These are phyloP conservation scores for Stenodema calcarata DNA, from an alignment of 2,888 invertebrate genomes.

Conservation along the genomic window DNA sequence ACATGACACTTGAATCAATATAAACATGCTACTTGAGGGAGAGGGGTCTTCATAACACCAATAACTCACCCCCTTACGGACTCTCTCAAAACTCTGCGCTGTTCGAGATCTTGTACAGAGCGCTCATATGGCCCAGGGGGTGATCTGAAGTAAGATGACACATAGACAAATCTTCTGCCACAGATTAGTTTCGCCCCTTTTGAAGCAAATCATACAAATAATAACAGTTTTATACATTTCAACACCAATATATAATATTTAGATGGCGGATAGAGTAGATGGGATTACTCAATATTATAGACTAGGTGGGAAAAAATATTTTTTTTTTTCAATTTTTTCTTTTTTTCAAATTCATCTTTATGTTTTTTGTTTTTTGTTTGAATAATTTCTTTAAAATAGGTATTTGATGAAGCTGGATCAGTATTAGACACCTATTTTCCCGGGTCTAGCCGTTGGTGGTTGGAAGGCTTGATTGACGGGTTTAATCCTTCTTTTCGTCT, in stretches of 20 bases:
- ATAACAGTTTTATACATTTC: not conserved
- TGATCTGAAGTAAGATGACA: not conserved
- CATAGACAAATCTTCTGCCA: not conserved
- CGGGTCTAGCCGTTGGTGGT: not conserved
- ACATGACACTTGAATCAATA: not conserved
- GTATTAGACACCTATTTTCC: not conserved
- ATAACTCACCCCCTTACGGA: not conserved
- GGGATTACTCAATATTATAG: not conserved
- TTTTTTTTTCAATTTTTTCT: not conserved
- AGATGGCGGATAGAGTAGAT: not conserved
- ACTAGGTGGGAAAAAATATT: not conserved
- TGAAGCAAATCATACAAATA: not conserved
- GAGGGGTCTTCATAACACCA: not conserved
- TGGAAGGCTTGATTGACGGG: not conserved
- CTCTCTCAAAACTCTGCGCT: not conserved
- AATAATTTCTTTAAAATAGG: not conserved
- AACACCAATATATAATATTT: not conserved
- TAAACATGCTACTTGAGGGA: not conserved
- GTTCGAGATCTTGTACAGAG: not conserved
- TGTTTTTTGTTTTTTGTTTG: too few relatives aligned
- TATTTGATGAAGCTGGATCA: not conserved
- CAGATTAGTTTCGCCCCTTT: not conserved
- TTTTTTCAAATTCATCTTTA: too few relatives aligned
- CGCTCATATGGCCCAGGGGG: not conserved
- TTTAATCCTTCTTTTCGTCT: slow-evolving; percentile 77